Percentiles rank a stretch among this genome's conserved stretches.
phyloP scores from a whole-genome alignment of 2,888 invertebrate species.

The Spialia ferax region DNA sequence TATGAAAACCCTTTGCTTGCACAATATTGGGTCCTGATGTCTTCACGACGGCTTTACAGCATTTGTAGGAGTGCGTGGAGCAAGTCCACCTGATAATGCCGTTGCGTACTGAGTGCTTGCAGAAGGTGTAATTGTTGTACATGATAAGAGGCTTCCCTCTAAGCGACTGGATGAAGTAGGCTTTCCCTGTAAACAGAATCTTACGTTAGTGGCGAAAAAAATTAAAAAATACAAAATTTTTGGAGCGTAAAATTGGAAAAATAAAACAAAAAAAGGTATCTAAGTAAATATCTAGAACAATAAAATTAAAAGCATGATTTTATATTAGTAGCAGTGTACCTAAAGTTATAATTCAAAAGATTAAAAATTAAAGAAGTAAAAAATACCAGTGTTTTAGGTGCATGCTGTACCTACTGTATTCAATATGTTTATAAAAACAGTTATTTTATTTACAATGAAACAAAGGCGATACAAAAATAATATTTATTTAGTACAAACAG shows the following conservation, averaged over 20 bases:
- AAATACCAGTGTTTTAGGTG: too few relatives aligned
- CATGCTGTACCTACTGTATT: too few relatives aligned
- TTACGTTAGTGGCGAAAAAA: slow-evolving; percentile 40
- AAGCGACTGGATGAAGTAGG: slow-evolving; percentile 73
- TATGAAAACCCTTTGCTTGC: slow-evolving; percentile 71
- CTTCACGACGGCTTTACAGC: slow-evolving; percentile 78
- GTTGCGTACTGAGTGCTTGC: slow-evolving; percentile 69
- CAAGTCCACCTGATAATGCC: slow-evolving; percentile 75
- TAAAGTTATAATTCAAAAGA: too few relatives aligned
- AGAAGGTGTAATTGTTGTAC: slow-evolving; percentile 74
- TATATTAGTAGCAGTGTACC: too few relatives aligned
- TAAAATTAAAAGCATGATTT: too few relatives aligned
- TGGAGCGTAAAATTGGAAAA: too few relatives aligned
- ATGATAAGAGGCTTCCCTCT: slow-evolving; percentile 73
- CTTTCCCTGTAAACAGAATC: slow-evolving; percentile 50
- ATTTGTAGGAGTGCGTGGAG: slow-evolving; percentile 78
- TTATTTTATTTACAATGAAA: slow-evolving; percentile 20
- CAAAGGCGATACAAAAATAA: slow-evolving; percentile 21
- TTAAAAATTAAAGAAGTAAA: too few relatives aligned
- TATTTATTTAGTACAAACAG: slow-evolving; percentile 49
- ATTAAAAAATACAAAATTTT: too few relatives aligned
- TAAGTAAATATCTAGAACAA: too few relatives aligned
- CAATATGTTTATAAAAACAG: too few relatives aligned
- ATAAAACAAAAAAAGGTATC: too few relatives aligned
- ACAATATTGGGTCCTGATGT: slow-evolving; percentile 69